These are phyloP conservation scores for Agrypnus murinus DNA, from an alignment of 2,888 invertebrate genomes.

Conservation along the genomic window DNA sequence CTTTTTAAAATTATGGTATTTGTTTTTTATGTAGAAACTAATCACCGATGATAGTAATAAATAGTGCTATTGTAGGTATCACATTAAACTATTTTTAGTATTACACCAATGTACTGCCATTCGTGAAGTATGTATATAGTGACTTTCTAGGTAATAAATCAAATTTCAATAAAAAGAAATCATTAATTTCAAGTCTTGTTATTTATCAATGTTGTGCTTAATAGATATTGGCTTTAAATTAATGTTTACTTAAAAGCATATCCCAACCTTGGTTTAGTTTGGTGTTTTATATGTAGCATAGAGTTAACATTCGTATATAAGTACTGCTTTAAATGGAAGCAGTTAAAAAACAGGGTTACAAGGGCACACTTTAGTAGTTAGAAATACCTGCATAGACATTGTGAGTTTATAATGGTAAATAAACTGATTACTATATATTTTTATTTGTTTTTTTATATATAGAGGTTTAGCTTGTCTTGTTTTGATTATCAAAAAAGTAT, in stretches of 20 bases:
- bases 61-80: too few species aligned
- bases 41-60: too few species aligned
- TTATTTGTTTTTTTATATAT: conserved; percentile 7
- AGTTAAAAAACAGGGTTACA: conserved; percentile 49
- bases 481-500: not conserved
- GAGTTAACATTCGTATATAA: conserved; percentile 20
- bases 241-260: not conserved
- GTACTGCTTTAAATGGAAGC: conserved; percentile 38
- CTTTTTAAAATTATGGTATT: too few species aligned
- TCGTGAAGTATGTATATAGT: too few species aligned
- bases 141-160: too few species aligned
- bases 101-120: conserved; percentile 21
- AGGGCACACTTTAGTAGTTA: conserved; percentile 51
- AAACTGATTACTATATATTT: not conserved
- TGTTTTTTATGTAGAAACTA: too few species aligned
- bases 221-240: not conserved
- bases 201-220: too few species aligned
- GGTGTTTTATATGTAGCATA: conserved; percentile 22
- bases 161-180: too few species aligned
- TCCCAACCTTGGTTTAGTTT: conserved; percentile 18
- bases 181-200: too few species aligned
- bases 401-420: conserved; percentile 22
- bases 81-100: too few species aligned
- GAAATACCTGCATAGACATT: conserved; percentile 28
- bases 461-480: conserved; percentile 1